These are phyloP conservation scores for Drosophila tropicalis DNA, from an alignment of 1,140 invertebrate genomes.

Conservation along the genomic window DNA sequence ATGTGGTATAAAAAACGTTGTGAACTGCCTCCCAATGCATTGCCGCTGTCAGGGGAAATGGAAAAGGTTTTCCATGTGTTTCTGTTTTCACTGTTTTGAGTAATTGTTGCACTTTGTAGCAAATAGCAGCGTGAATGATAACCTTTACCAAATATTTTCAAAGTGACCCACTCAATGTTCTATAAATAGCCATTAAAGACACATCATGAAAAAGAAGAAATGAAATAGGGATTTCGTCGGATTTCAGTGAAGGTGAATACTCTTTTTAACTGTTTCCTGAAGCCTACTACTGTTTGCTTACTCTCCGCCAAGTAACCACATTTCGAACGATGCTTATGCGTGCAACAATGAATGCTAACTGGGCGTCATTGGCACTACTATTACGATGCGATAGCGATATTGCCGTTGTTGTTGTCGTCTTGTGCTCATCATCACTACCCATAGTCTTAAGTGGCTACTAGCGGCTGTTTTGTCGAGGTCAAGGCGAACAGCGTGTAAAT, in stretches of 20 bases:
- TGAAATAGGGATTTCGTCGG: no score
- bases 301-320: no score
- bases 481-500: slow-evolving; percentile 62
- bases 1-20: slow-evolving; percentile 5
- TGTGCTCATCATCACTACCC: slow-evolving; percentile 43
- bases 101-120: slow-evolving; percentile 60
- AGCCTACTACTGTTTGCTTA: no score
- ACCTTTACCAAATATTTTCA: slow-evolving; percentile 23
- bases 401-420: slow-evolving; percentile 40
- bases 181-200: not conserved
- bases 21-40: slow-evolving; percentile 49
- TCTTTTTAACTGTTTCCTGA: no score
- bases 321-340: slow-evolving; percentile 5
- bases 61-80: slow-evolving; percentile 46
- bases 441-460: slow-evolving; percentile 54
- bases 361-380: slow-evolving; percentile 27
- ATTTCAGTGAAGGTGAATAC: no score
- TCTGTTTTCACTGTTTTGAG: slow-evolving; percentile 40
- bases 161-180: not conserved
- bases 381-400: not conserved
- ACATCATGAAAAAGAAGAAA: no score
- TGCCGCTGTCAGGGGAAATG: not conserved
- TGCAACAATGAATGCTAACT: slow-evolving; percentile 36
- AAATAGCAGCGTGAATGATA: no score
- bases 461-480: slow-evolving; percentile 45